A percentile compares a stretch with the other conserved stretches of the same genome.
Evolutionary conservation across 1,140 invertebrate genomes (phyloP).

Genomic region (Drosophila ercepeae): DNA sequence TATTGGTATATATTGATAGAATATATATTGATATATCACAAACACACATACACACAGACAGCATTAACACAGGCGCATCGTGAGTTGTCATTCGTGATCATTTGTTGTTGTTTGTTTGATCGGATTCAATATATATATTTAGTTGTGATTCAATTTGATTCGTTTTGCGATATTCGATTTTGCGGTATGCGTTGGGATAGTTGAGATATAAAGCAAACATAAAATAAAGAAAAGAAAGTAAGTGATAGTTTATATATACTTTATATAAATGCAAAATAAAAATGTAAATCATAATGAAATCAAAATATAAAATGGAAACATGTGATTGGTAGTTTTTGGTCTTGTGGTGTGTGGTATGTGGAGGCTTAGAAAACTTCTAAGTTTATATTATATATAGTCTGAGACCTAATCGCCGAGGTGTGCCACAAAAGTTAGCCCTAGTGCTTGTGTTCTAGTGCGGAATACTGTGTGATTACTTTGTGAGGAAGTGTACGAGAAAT

Average conservation of each 20-base stretch:
- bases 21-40: constrained; percentile 57
- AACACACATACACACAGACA: constrained; percentile 62
- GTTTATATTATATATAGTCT: neutral
- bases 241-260: constrained; percentile 76
- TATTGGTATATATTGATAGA: constrained; percentile 50
- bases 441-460: constrained; percentile 37
- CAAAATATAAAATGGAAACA: constrained; percentile 41
- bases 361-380: constrained; percentile 1
- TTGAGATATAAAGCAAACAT: constrained; percentile 77
- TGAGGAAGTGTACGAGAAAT: constrained; percentile 29
- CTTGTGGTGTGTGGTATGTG: constrained; percentile 34
- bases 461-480: constrained; percentile 23
- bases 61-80: constrained; percentile 69
- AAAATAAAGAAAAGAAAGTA: constrained; percentile 80
- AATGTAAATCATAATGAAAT: constrained; percentile 43
- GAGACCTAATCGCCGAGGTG: constrained; percentile 48
- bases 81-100: constrained; percentile 51
- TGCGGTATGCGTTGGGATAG: constrained; percentile 76
- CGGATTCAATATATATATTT: constrained; percentile 53
- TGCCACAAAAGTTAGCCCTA: constrained; percentile 63
- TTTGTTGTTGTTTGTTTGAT: constrained; percentile 49
- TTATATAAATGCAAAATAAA: constrained; percentile 44
- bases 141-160: constrained; percentile 42
- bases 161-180: constrained; percentile 47
- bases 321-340: constrained; percentile 27